These are phyloP conservation scores for Amazona ochrocephala DNA, from an alignment of 2,797 vertebrate species.

Conservation along the genomic window DNA sequence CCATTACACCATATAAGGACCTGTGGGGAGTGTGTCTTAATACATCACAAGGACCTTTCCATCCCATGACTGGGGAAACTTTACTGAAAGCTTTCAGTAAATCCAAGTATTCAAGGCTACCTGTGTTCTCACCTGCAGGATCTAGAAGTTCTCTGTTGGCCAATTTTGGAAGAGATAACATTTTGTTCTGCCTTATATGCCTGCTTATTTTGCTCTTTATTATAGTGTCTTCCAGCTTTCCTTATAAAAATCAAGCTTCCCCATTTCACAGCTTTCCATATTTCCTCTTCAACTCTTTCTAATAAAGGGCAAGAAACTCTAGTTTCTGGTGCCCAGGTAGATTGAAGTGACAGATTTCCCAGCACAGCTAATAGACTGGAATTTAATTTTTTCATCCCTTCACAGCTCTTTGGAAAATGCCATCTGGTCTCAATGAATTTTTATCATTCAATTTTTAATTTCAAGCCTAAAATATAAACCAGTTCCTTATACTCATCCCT, in stretches of 20 bases:
- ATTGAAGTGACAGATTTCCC: not conserved
- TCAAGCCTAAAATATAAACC: constrained; percentile 44
- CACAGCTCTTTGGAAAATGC: constrained; percentile 14
- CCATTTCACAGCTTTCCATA: not conserved
- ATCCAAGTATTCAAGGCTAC: not conserved
- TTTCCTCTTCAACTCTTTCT: not conserved
- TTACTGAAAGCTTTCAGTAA: not conserved
- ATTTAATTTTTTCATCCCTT: constrained; percentile 28
- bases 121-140: not conserved
- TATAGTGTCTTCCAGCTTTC: not conserved
- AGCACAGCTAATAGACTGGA: not conserved
- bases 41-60: not conserved
- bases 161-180: not conserved
- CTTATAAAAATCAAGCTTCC: not conserved
- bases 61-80: not conserved
- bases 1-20: not conserved
- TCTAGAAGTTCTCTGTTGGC: not conserved
- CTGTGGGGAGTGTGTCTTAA: not conserved
- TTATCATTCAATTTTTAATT: constrained; percentile 57
- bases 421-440: constrained; percentile 54
- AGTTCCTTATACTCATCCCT: constrained; percentile 23
- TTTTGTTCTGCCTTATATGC: not conserved
- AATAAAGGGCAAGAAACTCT: constrained; percentile 16
- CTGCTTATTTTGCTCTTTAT: not conserved
- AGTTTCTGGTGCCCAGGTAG: not conserved